Evolutionary conservation across 2,797 vertebrate species (phyloP), one percentile per base, ranked within the genome.

Genomic region (Sebastes dallii): DNA sequence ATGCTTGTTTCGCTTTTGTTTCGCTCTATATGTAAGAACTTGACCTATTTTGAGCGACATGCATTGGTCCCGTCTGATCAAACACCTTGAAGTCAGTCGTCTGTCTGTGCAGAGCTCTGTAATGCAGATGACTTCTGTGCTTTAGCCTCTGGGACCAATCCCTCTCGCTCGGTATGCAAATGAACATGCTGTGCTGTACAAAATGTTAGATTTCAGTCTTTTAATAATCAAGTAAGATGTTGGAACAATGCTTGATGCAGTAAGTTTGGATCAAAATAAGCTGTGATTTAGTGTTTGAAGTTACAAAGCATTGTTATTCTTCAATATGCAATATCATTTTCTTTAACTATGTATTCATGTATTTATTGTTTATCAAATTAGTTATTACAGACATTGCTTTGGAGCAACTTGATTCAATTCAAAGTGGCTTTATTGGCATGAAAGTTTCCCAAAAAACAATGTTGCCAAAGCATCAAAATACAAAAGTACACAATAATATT

Each of bases 1-100:
- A 11, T 79, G 32, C 73, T 86, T 80, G 77, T 91, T 90, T 80
- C 61, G n/a, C 64, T 80, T 78, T 78, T 60, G 20, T 75, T 74
- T 70, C 61, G n/a, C 11, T 22, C 2, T 67, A 18, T 39, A 70
- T 64, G 70, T 59, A 79, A 74, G 59, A 75, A 81, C 54, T 68
- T 85, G 86, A 86, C 84, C 78, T 79, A 64, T 56, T 82, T 86
- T 46, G 9, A 81, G 76, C 24, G 66, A 77, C 76, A 61, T 61
- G 54, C 18, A 6, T 68, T 58, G 64, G 61, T 82, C 60, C 30
- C 59, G 52, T 62, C 56, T 72, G 80, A 83, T 74, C 58, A 61
- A 61, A 66, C 82, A 65, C 69, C 55, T 72, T 75, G 25, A 71
- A 78, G 79, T 83, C 62, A 56, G 22, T 61, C 54, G 1, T 29